Evolutionary conservation across 1,140 invertebrate species (phyloP).

Genomic region (Heliconius eleuchia): DNA sequence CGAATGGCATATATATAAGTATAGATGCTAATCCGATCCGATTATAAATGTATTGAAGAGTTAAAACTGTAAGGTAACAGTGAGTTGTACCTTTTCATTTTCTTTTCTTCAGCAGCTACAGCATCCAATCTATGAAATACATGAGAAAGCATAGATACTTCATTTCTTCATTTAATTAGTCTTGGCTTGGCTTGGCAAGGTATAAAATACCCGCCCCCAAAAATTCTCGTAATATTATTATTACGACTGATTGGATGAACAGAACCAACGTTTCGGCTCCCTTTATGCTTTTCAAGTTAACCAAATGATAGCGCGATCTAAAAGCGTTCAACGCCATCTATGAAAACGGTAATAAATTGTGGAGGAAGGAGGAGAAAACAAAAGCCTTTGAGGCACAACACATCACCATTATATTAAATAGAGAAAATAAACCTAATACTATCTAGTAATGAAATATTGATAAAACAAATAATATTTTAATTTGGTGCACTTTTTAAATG

Average conservation of each 20-base stretch:
- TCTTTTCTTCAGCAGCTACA: neutral
- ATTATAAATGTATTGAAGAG: too few species aligned
- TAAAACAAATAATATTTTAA: too few species aligned
- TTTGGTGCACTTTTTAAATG: too few species aligned
- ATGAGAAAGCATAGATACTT: too few species aligned
- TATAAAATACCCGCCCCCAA: neutral
- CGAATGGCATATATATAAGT: too few species aligned
- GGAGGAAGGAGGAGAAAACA: neutral
- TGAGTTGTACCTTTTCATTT: too few species aligned
- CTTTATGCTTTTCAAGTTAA: neutral
- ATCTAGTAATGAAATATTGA: too few species aligned
- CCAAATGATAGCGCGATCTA: slow-evolving; percentile 13
- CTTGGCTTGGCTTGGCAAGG: neutral
- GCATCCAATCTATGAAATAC: too few species aligned
- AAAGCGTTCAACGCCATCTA: slow-evolving; percentile 12
- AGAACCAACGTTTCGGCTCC: neutral
- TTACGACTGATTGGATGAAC: slow-evolving; percentile 4
- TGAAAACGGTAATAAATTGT: neutral
- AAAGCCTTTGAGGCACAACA: neutral
- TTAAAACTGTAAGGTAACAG: too few species aligned
- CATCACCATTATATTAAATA: neutral
- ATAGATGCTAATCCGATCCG: too few species aligned
- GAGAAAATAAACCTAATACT: neutral
- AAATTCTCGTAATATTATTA: slow-evolving; percentile 14
- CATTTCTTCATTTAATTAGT: too few species aligned